phyloP scores from a whole-genome alignment of 2,888 invertebrate species.

The Empis livida region DNA sequence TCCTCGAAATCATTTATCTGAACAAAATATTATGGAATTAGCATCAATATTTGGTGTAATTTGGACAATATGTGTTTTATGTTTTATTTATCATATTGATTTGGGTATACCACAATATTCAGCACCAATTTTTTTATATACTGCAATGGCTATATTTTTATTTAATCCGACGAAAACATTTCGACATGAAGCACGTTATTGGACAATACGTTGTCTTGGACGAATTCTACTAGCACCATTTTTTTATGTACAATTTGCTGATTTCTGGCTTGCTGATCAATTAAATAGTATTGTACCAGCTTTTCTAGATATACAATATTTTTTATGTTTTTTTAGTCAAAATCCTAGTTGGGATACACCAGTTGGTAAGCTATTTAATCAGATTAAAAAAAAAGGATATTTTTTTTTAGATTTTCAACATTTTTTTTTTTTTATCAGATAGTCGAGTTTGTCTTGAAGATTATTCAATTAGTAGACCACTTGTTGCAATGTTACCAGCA shows the following conservation, averaged over 20 bases:
- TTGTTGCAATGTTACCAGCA: conserved; percentile 68
- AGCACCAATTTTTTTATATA: conserved; percentile 56
- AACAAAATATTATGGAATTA: conserved; percentile 65
- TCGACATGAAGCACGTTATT: conserved; percentile 61
- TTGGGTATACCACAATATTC: conserved; percentile 63
- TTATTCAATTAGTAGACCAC: conserved; percentile 41
- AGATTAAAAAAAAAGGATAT: too few relatives aligned
- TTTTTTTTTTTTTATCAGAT: conserved; percentile 26
- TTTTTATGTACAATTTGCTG: conserved; percentile 66
- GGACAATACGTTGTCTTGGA: conserved; percentile 47
- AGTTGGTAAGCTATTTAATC: conserved; percentile 20
- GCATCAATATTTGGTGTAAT: conserved; percentile 63
- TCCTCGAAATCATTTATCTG: conserved; percentile 61
- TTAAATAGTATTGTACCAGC: conserved; percentile 64
- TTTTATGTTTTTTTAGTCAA: conserved; percentile 60
- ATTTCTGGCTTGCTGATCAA: conserved; percentile 80
- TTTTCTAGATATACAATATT: conserved; percentile 65
- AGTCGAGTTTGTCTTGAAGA: conserved; percentile 38
- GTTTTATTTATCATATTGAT: conserved; percentile 51
- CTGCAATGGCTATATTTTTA: conserved; percentile 54
- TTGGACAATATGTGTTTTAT: conserved; percentile 53
- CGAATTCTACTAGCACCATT: conserved; percentile 60
- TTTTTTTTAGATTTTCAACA: neutral
- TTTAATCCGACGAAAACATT: conserved; percentile 66
- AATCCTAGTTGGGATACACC: conserved; percentile 44